Base-by-base conservation (phyloP, 2,888 invertebrate genomes). In the Cryptus viduatorius region DNA sequence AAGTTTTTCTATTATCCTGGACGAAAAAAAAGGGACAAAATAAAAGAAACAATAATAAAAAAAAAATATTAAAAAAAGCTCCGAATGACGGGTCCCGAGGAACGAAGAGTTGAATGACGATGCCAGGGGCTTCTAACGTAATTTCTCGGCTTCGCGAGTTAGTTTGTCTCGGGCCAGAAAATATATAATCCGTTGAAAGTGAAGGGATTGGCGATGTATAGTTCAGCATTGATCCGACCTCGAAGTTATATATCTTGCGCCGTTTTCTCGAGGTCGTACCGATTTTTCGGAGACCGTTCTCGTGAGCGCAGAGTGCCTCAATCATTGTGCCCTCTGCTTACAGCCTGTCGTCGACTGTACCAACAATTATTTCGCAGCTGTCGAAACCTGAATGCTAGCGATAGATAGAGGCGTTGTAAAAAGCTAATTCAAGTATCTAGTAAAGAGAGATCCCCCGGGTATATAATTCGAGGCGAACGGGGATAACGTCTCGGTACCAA, bases 161-260 rank as follows among this genome's bases (percentile, higher is more conserved):
- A 73, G 67, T 72, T 64, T 81, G 59, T 83, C 78, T 53, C 56
- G 56, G 37, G 56, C 72, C 82, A 61, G 65, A 86, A 84, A 81
- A 80, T 81, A 73, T 81, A 73, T 31, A 86, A 85, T 79, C 82
- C 75, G 79, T 75, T 79, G 84, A 87, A 87, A 87, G 87, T 87
- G 87, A 87, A 87, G 87, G 87, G 86, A 86, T 85, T 83, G 77
- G 86, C 82, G 80, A 85, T 85, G 83, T 79, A 65, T 87, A 81
- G 85, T 82, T 72, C 83, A 81, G 79, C 86, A 76, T 85, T 83
- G 84, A 86, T 86, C 83, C 82, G 86, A 87, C 86, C 87, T 87
- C 86, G 86, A 82, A 84, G 76, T 65, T 59, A 75, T 76, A 75
- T 79, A 61, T 71, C 79, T 73, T 64, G 78, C 75, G 67, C 37